These are phyloP conservation scores for Myotis lucifugus DNA, from an alignment of 2,113 vertebrate species.

Conservation along the genomic window DNA sequence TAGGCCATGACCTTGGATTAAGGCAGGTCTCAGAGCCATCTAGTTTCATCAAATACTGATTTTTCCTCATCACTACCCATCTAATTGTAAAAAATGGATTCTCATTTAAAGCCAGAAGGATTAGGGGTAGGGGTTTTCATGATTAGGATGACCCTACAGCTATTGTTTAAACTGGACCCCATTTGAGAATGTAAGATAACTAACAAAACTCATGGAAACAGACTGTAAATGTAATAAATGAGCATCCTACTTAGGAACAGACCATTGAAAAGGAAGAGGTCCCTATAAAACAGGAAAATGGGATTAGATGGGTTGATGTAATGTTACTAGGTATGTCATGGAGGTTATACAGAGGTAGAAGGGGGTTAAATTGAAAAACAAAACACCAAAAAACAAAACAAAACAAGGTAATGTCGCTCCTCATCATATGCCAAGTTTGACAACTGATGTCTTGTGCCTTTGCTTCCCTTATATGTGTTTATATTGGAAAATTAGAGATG, in stretches of 20 bases:
- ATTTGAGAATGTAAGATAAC: not conserved
- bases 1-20: too few relatives aligned
- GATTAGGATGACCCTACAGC: not conserved
- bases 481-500: not conserved
- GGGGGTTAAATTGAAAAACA: not conserved
- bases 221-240: not conserved
- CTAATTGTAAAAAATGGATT: not conserved
- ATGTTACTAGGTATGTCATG: not conserved
- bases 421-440: not conserved
- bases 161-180: not conserved
- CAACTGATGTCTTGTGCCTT: not conserved
- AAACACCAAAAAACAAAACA: not conserved
- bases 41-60: not conserved
- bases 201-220: not conserved
- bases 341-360: not conserved
- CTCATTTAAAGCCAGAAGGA: not conserved
- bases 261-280: not conserved
- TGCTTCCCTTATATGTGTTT: not conserved
- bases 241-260: not conserved
- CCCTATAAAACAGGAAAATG: not conserved
- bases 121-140: not conserved
- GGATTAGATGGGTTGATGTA: not conserved
- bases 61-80: not conserved
- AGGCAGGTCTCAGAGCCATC: not conserved
- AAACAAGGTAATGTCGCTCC: not conserved